Base-by-base conservation (phyloP, 37 sponge, comb jelly and placozoan genomes). In the Cliona cf. orientalis region DNA sequence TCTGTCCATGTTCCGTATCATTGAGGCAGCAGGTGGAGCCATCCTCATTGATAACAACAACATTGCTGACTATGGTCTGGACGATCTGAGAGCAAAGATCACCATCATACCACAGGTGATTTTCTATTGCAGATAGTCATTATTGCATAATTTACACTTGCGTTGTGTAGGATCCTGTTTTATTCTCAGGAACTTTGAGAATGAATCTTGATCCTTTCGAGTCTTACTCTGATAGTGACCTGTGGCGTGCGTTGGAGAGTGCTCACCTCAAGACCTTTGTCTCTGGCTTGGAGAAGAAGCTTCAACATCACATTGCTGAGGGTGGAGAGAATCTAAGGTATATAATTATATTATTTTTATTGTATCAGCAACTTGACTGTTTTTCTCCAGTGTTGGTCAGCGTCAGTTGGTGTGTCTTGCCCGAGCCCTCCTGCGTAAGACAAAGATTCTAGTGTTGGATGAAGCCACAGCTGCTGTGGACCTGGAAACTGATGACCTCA, bases 401-500 rank as follows among this genome's bases (percentile, higher is more conserved):
- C 72, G 99, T 36, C 99, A 99, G 87, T 69, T 99, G 64, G 95
- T 99, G 56, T 99, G 99, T 88, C 86, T 99, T 29, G 97, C 97
- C 45, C 77, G 97, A 63, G 99, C 99, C 46, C 93, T 99, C 33
- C 86, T 99, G 63, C 83, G 95, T 23, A 94, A 96, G 81, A 94
- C 95, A 66, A 92, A 96, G 87, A 92, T 99, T n/a, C 83, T 99
- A 41, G 95, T 99, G 21, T 69, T 99, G 86, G 99, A 99, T 61
- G 97, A 99, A 66, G 99, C 99, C 41, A 99, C 99, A 45, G 99
- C 99, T 59, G 99, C 99, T 26, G 96, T 99, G 12, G 99, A 99
- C 70, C 84, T 99, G 81, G 99, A 99, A 84, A 99, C 99, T 0
- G 99, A 96, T 81, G 94, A 87, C 53, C 70, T 97, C 53, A 97